Conservation (phyloP, 1,140 invertebrate genomes). For the Lepidostoma basale region DNA sequence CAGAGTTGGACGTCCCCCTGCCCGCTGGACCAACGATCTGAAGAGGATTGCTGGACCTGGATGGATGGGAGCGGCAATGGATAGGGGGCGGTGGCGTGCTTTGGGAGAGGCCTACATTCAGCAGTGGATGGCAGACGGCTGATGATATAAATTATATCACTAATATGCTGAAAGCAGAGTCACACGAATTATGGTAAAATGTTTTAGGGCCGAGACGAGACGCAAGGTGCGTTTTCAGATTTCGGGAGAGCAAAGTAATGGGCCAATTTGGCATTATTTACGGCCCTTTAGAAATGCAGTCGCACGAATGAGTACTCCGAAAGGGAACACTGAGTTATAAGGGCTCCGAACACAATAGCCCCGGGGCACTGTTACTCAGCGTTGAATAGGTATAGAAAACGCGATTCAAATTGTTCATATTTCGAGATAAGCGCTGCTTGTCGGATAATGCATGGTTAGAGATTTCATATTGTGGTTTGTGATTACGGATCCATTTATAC, state of each 20-base stretch:
- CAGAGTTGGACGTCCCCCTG: no score
- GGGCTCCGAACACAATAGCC: background rate
- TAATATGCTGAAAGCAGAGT: no score
- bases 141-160: no score
- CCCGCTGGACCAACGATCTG: no score
- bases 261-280: background rate
- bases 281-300: background rate
- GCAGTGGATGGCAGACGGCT: no score
- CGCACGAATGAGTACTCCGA: slow-evolving; percentile 11
- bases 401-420: slow-evolving; percentile 11
- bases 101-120: no score
- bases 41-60: no score
- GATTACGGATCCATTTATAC: no score
- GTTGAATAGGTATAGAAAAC: slow-evolving; percentile 16
- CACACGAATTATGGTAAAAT: no score
- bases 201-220: no score
- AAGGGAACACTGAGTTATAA: background rate
- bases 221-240: background rate
- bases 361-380: background rate
- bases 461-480: slow-evolving; percentile 1
- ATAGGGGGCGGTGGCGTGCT: no score
- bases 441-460: background rate
- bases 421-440: slow-evolving; percentile 2
- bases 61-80: no score
- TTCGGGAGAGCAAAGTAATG: slow-evolving; percentile 2